Evolutionary conservation across 1,140 invertebrate genomes (phyloP).

Genomic region (Brachionus plicatilis): DNA sequence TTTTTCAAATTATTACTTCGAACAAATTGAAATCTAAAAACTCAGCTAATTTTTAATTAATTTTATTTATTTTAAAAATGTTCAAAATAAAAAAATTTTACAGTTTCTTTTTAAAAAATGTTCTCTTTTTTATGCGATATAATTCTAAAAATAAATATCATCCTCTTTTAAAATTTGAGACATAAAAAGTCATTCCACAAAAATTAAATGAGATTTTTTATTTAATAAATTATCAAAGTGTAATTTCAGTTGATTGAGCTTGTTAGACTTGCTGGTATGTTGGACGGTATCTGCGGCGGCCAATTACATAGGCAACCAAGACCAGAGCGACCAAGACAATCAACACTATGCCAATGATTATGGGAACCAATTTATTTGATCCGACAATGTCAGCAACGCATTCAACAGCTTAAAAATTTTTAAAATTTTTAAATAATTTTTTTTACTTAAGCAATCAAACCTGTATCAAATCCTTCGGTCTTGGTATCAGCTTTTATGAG

Average conservation of each 20-base stretch:
- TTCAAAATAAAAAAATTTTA: not conserved
- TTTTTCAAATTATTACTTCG: slow-evolving; percentile 26
- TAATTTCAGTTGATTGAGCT: not conserved
- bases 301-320: slow-evolving; percentile 81
- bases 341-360: slow-evolving; percentile 84
- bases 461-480: not conserved
- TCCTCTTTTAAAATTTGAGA: not conserved
- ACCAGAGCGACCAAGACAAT: slow-evolving; percentile 83
- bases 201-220: not conserved
- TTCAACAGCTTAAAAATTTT: not conserved
- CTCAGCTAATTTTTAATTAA: not conserved
- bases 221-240: not conserved
- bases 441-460: not conserved
- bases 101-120: not conserved
- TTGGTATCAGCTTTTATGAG: not conserved
- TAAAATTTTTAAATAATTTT: not conserved
- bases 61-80: not conserved
- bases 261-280: slow-evolving; percentile 29
- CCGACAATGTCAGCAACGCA: slow-evolving; percentile 9
- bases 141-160: not conserved
- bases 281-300: slow-evolving; percentile 61
- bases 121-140: not conserved
- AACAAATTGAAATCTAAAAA: not conserved
- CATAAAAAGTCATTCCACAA: not conserved
- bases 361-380: slow-evolving; percentile 73